Conservation (phyloP, 2,113 vertebrate genomes). For the Hystrix brachyura region DNA sequence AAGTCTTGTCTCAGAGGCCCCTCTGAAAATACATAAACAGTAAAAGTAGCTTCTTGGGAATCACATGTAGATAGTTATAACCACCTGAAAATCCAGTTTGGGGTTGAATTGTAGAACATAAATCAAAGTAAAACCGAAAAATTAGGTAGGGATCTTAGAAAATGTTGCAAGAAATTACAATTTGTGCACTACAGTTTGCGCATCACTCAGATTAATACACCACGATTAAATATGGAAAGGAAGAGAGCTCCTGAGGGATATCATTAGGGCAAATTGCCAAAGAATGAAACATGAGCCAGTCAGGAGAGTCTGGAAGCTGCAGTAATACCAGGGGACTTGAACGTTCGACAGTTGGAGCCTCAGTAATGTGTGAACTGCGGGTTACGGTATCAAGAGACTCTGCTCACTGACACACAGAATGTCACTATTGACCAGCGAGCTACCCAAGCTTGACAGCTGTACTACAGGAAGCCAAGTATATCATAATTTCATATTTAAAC, state of each 20-base stretch:
- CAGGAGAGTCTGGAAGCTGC: conserved; percentile 95
- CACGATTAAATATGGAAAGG: conserved; percentile 97
- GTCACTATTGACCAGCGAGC: conserved; percentile 96
- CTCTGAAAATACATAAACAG: conserved; percentile 35
- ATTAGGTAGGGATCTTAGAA: conserved; percentile 5
- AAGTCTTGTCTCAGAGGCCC: neutral
- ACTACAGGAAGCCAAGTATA: conserved; percentile 85
- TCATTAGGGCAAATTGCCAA: conserved; percentile 99
- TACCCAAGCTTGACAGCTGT: conserved; percentile 90
- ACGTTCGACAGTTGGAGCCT: conserved; percentile 92
- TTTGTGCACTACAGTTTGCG: conserved; percentile 86
- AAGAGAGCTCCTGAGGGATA: conserved; percentile 97
- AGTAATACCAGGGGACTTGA: conserved; percentile 93
- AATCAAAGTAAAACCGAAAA: conserved; percentile 52
- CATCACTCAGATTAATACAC: conserved; percentile 95
- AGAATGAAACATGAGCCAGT: conserved; percentile 99
- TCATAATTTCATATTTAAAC: conserved; percentile 87
- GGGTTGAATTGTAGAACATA: conserved; percentile 10
- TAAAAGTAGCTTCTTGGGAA: conserved; percentile 30
- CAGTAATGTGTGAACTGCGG: conserved; percentile 94
- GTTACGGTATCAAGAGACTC: conserved; percentile 92
- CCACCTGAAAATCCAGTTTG: conserved; percentile 70
- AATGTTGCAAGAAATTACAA: conserved; percentile 71
- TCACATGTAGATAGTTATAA: neutral
- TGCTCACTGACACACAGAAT: conserved; percentile 95